phyloP scores from a whole-genome alignment of 37 sponge, comb jelly and placozoan species.

The Geodia barretti region DNA sequence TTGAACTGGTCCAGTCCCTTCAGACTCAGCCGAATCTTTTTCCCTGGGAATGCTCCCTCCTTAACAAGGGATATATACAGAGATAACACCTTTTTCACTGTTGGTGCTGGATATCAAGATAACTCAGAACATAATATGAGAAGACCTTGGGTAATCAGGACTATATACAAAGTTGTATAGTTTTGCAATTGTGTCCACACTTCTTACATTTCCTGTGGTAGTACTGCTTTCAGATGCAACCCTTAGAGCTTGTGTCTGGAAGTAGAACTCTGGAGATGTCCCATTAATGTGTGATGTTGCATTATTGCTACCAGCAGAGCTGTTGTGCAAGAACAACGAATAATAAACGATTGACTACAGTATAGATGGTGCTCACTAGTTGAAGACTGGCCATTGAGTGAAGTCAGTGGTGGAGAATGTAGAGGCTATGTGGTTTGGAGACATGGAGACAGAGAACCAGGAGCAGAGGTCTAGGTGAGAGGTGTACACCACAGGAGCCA shows the following conservation, averaged over 20 bases:
- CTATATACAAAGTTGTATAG: no score
- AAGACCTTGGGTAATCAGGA: no score
- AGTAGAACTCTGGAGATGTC: slow-evolving; percentile 4
- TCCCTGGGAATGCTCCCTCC: slow-evolving; percentile 33
- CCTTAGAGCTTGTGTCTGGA: slow-evolving; percentile 28
- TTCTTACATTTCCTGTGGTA: no score
- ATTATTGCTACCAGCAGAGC: slow-evolving; percentile 13
- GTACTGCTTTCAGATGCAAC: background rate
- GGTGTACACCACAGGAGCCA: slow-evolving; percentile 53
- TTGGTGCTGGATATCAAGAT: no score
- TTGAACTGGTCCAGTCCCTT: slow-evolving; percentile 41
- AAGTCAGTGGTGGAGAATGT: slow-evolving; percentile 26
- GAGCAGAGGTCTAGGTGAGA: slow-evolving; percentile 64
- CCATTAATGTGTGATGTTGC: slow-evolving; percentile 12
- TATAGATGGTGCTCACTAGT: slow-evolving; percentile 39
- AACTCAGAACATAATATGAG: no score
- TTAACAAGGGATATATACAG: no score
- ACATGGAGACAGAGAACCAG: slow-evolving; percentile 31
- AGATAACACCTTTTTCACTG: no score
- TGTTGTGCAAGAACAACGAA: no score
- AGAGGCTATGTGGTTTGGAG: background rate
- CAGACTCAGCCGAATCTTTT: slow-evolving; percentile 15
- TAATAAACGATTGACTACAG: no score
- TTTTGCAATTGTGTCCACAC: no score
- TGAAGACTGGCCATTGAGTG: slow-evolving; percentile 42